Conservation (phyloP, 1,140 invertebrate species). For the Drosophila pachea region DNA sequence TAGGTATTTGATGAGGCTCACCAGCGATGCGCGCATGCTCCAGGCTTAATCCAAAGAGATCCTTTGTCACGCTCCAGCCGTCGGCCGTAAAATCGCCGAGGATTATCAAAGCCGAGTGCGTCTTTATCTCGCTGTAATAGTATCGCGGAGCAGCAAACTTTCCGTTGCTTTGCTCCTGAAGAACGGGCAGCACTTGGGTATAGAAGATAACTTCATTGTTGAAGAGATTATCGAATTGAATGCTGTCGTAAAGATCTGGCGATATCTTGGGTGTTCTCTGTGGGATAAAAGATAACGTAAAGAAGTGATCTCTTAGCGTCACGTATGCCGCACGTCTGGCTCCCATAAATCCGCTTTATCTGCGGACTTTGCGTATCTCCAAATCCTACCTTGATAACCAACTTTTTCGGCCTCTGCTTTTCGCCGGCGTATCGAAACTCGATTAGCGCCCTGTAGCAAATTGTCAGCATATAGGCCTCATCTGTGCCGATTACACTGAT, state of each 20-base stretch:
- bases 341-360: background rate
- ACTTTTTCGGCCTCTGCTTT: slow-evolving; percentile 21
- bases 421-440: slow-evolving; percentile 42
- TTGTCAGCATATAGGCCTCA: slow-evolving; percentile 71
- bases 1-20: background rate
- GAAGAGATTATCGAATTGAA: slow-evolving; percentile 61
- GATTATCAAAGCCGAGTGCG: slow-evolving; percentile 43
- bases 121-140: slow-evolving; percentile 59
- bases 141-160: slow-evolving; percentile 57
- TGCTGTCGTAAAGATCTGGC: slow-evolving; percentile 30
- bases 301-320: background rate
- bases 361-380: background rate
- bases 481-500: slow-evolving; percentile 56
- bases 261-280: slow-evolving; percentile 68
- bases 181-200: slow-evolving; percentile 53
- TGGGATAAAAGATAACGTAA: background rate
- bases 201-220: slow-evolving; percentile 68
- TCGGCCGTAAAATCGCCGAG: slow-evolving; percentile 58
- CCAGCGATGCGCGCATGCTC: slow-evolving; percentile 54
- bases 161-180: slow-evolving; percentile 36
- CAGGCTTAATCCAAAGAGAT: slow-evolving; percentile 43
- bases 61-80: slow-evolving; percentile 61
- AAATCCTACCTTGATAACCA: slow-evolving; percentile 62
- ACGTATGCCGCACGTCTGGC: background rate
- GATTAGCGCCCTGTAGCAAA: slow-evolving; percentile 53